Percentiles rank a stretch among this genome's conserved stretches.
Conservation (phyloP, 2,888 invertebrate species). For the Dermolepida albohirtum region DNA sequence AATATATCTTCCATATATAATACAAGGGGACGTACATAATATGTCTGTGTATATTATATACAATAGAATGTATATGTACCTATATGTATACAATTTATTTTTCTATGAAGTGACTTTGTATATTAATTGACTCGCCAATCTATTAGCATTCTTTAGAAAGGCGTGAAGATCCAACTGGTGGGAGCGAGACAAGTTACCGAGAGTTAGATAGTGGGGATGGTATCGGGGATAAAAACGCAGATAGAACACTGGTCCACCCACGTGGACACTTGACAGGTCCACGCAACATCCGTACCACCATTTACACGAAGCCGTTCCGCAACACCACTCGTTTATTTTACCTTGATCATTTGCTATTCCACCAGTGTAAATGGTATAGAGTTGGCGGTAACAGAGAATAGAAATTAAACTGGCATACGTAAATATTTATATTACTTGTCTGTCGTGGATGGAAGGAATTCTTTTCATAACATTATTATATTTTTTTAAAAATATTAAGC, state of each 20-base stretch:
- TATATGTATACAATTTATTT: constrained; percentile 11
- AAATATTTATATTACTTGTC: no score
- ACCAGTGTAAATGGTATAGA: constrained; percentile 24
- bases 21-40: constrained; percentile 15
- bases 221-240: constrained; percentile 50
- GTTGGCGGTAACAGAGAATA: no score
- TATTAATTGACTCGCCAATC: constrained; percentile 47
- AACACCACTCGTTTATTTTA: constrained; percentile 41
- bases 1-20: constrained; percentile 17
- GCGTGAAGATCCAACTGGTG: constrained; percentile 57
- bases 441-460: no score
- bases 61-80: background rate
- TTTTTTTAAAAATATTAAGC: no score
- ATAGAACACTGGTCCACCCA: constrained; percentile 63
- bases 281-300: constrained; percentile 61
- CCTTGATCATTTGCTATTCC: constrained; percentile 51
- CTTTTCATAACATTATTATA: no score
- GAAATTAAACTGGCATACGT: no score
- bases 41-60: background rate
- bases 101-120: constrained; percentile 20
- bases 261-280: constrained; percentile 63
- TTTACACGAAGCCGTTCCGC: constrained; percentile 58
- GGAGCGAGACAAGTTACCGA: constrained; percentile 45
- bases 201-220: constrained; percentile 42
- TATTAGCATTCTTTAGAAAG: constrained; percentile 56